Conservation (phyloP, 2,888 invertebrate species). For the Yponomeuta cagnagella region DNA sequence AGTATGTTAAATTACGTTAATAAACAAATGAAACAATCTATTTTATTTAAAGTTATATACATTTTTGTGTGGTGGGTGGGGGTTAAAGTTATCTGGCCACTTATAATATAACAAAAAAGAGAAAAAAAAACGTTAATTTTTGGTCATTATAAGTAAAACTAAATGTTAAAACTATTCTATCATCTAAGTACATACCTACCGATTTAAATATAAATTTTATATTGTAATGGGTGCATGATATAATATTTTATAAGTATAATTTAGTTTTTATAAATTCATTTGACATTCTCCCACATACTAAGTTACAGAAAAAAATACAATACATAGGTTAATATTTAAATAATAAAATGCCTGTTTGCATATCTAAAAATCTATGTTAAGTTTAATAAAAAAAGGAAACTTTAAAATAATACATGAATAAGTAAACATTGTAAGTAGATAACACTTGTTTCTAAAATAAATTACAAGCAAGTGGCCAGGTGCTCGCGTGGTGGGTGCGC, state of each 20-base stretch:
- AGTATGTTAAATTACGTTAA: conserved; percentile 2
- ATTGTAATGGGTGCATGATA: neutral
- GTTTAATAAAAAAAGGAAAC: neutral
- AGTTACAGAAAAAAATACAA: conserved; percentile 14
- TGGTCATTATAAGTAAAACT: conserved; percentile 37
- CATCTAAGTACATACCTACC: neutral
- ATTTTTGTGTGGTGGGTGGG: conserved; percentile 60
- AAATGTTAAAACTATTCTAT: conserved; percentile 5
- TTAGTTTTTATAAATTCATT: conserved; percentile 13
- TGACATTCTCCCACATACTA: neutral
- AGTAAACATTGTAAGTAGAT: neutral
- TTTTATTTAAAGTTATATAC: conserved; percentile 43
- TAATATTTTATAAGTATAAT: conserved; percentile 15
- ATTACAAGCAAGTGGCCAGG: conserved; percentile 56
- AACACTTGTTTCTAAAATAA: conserved; percentile 2
- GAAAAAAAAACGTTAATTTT: conserved; percentile 33
- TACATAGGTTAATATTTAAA: conserved; percentile 17
- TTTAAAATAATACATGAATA: conserved; percentile 2
- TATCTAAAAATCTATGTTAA: conserved; percentile 15
- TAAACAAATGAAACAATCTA: conserved; percentile 3
- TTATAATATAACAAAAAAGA: conserved; percentile 25
- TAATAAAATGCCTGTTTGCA: conserved; percentile 21
- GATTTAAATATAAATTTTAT: conserved; percentile 8
- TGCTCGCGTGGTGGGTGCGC: conserved; percentile 63
- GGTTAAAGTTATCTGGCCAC: conserved; percentile 57